Percentiles rank a stretch among this genome's conserved stretches.
phyloP scores from a whole-genome alignment of 2,113 vertebrate species.

The Oreotrochilus melanogaster region DNA sequence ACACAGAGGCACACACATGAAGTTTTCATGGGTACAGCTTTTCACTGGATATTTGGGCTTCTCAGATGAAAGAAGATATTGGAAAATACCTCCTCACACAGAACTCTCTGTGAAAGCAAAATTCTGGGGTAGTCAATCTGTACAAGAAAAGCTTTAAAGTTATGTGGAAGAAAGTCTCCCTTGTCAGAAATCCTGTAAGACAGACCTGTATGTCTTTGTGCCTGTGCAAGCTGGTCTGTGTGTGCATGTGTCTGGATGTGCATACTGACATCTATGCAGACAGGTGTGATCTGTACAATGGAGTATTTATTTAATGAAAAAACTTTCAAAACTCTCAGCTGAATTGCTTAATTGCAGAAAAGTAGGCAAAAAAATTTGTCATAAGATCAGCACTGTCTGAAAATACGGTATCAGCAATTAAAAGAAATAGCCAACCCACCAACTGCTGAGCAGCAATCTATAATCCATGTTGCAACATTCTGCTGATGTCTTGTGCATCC shows the following conservation, averaged over 20 bases:
- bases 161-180: background rate
- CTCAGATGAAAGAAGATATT: background rate
- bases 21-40: background rate
- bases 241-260: no score
- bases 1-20: background rate
- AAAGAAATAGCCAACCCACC: conserved; percentile 53
- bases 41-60: background rate
- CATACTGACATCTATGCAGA: background rate
- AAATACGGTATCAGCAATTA: conserved; percentile 59
- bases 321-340: background rate
- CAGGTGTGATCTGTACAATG: background rate
- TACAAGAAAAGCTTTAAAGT: background rate
- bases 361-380: conserved; percentile 10
- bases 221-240: rapidly evolving
- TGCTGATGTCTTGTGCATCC: conserved; percentile 43
- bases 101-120: background rate
- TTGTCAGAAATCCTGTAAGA: background rate
- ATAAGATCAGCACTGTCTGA: conserved; percentile 51
- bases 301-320: background rate
- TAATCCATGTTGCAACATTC: conserved; percentile 34
- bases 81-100: background rate
- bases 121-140: background rate
- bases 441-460: conserved; percentile 45
- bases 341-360: conserved; percentile 53
- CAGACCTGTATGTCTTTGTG: background rate